phyloP scores from a whole-genome alignment of 53 echinoderm and acorn worm species.

The Antedon mediterranea region DNA sequence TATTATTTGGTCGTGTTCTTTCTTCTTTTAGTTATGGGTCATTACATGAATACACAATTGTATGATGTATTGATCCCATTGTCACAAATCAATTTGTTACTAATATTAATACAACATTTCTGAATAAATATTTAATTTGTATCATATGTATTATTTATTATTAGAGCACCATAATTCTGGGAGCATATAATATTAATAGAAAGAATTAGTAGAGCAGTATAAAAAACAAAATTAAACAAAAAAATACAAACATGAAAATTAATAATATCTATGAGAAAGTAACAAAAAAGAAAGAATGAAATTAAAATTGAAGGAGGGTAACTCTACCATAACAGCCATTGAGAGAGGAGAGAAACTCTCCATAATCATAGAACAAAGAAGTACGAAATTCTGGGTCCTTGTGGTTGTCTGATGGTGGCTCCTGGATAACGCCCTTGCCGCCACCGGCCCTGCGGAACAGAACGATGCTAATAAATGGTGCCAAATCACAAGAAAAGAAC shows the following conservation, averaged over 20 bases:
- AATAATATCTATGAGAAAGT: too few relatives aligned
- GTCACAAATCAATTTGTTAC: too few relatives aligned
- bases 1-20: too few relatives aligned
- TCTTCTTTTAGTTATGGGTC: too few relatives aligned
- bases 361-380: conserved; percentile 67
- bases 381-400: conserved; percentile 40
- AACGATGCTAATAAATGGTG: background rate
- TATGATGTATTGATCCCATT: too few relatives aligned
- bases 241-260: conserved; percentile 9
- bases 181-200: background rate
- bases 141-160: too few relatives aligned
- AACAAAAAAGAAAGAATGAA: too few relatives aligned
- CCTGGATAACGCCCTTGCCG: conserved; percentile 64
- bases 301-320: background rate
- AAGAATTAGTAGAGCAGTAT: background rate
- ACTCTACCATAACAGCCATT: conserved; percentile 73
- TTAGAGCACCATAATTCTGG: too few relatives aligned
- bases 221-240: conserved; percentile 7
- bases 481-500: too few relatives aligned
- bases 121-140: too few relatives aligned
- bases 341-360: conserved; percentile 69
- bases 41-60: too few relatives aligned
- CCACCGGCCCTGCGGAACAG: conserved; percentile 55
- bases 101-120: too few relatives aligned
- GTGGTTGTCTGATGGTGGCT: conserved; percentile 31